Conservation (phyloP, 2,888 invertebrate species). For the Ophion ventricosus region DNA sequence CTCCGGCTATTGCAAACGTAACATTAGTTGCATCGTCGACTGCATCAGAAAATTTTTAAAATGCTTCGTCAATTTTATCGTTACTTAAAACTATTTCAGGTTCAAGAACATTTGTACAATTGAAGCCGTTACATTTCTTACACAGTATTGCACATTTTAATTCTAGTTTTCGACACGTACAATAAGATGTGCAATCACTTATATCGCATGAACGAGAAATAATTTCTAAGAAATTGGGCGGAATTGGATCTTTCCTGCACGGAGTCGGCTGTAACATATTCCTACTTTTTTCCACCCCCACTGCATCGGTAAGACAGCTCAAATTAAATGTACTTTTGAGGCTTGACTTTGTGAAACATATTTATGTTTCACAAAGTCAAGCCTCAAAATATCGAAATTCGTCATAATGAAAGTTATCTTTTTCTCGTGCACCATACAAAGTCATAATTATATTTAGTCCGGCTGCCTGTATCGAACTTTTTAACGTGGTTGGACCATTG, state of each 20-base stretch:
- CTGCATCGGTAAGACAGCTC: constrained; percentile 36
- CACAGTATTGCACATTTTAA: constrained; percentile 6
- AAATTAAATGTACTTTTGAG: constrained; percentile 30
- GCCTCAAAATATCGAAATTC: constrained; percentile 32
- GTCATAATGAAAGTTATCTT: neutral
- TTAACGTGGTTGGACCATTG: constrained; percentile 7
- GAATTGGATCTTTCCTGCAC: constrained; percentile 28
- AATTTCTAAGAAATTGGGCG: constrained; percentile 21
- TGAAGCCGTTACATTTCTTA: constrained; percentile 29
- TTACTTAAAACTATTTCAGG: constrained; percentile 31
- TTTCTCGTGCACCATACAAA: constrained; percentile 1
- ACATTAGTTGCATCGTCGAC: constrained; percentile 10
- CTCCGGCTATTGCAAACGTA: constrained; percentile 8
- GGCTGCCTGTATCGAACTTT: constrained; percentile 23
- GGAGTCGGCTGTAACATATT: constrained; percentile 19
- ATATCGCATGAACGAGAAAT: constrained; percentile 16
- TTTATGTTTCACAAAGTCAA: no score
- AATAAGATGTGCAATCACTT: constrained; percentile 12
- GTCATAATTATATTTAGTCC: constrained; percentile 19
- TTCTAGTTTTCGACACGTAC: constrained; percentile 26
- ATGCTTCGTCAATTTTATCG: constrained; percentile 8
- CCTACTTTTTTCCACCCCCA: constrained; percentile 31
- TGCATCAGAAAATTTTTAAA: neutral
- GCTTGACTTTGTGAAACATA: constrained; percentile 24
- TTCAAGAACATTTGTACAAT: constrained; percentile 18